phyloP scores from a whole-genome alignment of 2,113 vertebrate genomes.

The Phyllopteryx taeniolatus region DNA sequence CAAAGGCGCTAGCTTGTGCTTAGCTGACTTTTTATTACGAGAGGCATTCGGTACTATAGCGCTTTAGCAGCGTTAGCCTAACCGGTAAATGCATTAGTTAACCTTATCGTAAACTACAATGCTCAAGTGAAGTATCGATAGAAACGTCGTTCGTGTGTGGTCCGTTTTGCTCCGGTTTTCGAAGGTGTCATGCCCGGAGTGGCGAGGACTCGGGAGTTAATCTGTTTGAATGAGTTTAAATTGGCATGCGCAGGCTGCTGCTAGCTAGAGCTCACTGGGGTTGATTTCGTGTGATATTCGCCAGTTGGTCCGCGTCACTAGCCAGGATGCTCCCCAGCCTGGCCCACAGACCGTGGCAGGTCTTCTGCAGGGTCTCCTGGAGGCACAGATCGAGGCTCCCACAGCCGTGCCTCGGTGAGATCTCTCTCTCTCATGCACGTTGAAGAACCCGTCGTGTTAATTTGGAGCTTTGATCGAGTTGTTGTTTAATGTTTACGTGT shows the following conservation, averaged over 20 bases:
- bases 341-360: conserved; percentile 73
- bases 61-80: background rate
- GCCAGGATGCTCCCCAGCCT: conserved; percentile 74
- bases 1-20: background rate
- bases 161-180: background rate
- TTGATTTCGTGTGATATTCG: conserved; percentile 10
- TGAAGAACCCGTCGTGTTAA: background rate
- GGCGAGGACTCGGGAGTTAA: conserved; percentile 18
- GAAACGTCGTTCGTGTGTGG: background rate
- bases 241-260: conserved; percentile 10
- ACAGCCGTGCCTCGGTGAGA: conserved; percentile 2
- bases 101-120: background rate
- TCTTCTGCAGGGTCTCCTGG: conserved; percentile 72
- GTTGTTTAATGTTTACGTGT: conserved; percentile 3
- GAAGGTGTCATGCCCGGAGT: background rate
- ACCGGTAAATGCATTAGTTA: background rate
- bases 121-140: background rate
- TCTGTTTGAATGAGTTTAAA: conserved; percentile 22
- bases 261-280: conserved; percentile 5
- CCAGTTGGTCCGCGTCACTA: conserved; percentile 40
- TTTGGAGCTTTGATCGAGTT: background rate
- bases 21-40: background rate
- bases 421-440: background rate
- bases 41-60: background rate
- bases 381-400: conserved; percentile 58